These are phyloP conservation scores for Cheirogaleus major DNA, from an alignment of 2,797 vertebrate species.

Conservation along the genomic window DNA sequence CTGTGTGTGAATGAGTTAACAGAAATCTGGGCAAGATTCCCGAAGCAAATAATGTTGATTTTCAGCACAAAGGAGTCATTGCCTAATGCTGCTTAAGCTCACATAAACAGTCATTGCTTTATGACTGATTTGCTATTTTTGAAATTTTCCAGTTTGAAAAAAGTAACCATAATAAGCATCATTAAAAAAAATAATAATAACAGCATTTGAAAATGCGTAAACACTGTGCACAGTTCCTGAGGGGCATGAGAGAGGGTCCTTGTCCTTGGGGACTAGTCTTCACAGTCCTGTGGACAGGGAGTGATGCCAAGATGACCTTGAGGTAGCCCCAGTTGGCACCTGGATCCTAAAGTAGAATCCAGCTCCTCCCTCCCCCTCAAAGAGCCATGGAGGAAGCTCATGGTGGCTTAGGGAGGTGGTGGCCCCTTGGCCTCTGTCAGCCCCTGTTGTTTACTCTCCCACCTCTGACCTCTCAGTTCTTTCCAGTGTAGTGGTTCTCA, in stretches of 20 bases:
- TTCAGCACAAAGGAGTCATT: conserved; percentile 56
- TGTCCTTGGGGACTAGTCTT: background rate
- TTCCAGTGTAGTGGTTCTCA: background rate
- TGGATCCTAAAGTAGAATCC: background rate
- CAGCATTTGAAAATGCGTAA: conserved; percentile 10
- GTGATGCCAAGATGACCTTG: background rate
- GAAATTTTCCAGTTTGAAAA: conserved; percentile 55
- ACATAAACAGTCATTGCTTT: conserved; percentile 52
- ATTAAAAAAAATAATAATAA: background rate
- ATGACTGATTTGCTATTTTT: conserved; percentile 26
- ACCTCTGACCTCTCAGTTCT: background rate
- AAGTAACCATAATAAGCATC: conserved; percentile 13
- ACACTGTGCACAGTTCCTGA: background rate
- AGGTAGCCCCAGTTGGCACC: background rate
- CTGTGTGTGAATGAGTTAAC: conserved; percentile 40
- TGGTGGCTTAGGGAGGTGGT: background rate
- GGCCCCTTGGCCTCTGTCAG: background rate
- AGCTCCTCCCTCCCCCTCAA: no score
- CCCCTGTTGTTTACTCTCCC: background rate
- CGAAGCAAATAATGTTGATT: conserved; percentile 59
- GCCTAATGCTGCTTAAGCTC: conserved; percentile 43
- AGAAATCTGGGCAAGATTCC: conserved; percentile 61
- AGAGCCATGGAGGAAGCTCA: background rate
- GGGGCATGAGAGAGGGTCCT: background rate
- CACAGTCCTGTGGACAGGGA: background rate